Evolutionary conservation across 1,140 invertebrate species (phyloP).

Genomic region (Drosophila mauritiana): DNA sequence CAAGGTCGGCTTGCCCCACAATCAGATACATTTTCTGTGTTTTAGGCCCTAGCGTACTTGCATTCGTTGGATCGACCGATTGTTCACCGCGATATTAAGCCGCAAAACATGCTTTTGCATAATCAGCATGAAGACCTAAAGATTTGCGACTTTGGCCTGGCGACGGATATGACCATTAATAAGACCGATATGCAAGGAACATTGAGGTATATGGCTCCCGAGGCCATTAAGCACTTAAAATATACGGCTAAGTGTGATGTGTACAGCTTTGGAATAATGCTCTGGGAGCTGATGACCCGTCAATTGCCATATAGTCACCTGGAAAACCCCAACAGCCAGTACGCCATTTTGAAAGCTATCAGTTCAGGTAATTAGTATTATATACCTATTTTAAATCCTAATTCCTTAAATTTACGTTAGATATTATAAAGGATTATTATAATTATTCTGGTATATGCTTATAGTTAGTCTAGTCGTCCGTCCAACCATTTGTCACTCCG

Average conservation of each 20-base stretch:
- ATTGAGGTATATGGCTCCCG: constrained; percentile 38
- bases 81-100: constrained; percentile 48
- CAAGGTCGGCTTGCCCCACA: not conserved
- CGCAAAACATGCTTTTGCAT: constrained; percentile 28
- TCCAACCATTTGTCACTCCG: no score
- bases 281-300: constrained; percentile 43
- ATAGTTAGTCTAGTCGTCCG: no score
- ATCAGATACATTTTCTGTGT: not conserved
- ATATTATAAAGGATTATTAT: no score
- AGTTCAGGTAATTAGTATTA: not conserved
- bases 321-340: not conserved
- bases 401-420: no score
- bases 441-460: no score
- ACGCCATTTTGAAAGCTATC: not conserved
- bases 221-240: not conserved
- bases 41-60: constrained; percentile 29
- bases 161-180: constrained; percentile 3
- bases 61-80: constrained; percentile 25
- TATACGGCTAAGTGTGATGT: constrained; percentile 50
- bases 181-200: constrained; percentile 14
- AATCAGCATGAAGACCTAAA: constrained; percentile 19
- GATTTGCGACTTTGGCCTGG: constrained; percentile 43
- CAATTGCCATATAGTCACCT: constrained; percentile 27
- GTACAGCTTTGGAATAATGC: constrained; percentile 38
- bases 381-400: no score